These are phyloP conservation scores for Dryoscopus gambensis DNA, from an alignment of 2,113 vertebrate genomes.

Conservation along the genomic window DNA sequence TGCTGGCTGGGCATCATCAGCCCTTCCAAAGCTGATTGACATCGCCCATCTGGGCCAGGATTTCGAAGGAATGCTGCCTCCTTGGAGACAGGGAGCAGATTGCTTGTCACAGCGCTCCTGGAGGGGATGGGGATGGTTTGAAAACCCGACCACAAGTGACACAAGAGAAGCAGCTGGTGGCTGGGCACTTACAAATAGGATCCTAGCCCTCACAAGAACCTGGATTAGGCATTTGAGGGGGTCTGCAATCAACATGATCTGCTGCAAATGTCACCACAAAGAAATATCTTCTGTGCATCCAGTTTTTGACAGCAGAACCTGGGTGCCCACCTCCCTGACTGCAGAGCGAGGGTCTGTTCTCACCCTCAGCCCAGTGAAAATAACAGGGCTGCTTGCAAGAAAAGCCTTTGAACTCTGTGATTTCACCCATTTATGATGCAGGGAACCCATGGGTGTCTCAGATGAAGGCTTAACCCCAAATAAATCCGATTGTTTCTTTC, in stretches of 20 bases:
- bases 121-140: neutral
- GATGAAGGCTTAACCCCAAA: neutral
- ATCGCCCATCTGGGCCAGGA: neutral
- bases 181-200: neutral
- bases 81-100: slow-evolving; percentile 26
- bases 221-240: neutral
- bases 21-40: neutral
- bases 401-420: neutral
- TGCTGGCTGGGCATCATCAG: neutral
- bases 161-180: slow-evolving; percentile 17
- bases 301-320: neutral
- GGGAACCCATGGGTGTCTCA: neutral
- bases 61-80: neutral
- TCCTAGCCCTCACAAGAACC: neutral
- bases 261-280: neutral
- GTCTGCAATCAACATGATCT: neutral
- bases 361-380: neutral
- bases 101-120: slow-evolving; percentile 27
- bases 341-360: neutral
- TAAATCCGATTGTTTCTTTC: neutral
- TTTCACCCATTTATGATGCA: neutral
- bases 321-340: neutral
- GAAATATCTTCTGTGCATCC: neutral
- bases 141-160: slow-evolving; percentile 16
- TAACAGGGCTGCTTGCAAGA: neutral